Percentiles rank a stretch among this genome's conserved stretches.
Conservation (phyloP, 1,140 invertebrate species). For the Zaprionus lachaisei region DNA sequence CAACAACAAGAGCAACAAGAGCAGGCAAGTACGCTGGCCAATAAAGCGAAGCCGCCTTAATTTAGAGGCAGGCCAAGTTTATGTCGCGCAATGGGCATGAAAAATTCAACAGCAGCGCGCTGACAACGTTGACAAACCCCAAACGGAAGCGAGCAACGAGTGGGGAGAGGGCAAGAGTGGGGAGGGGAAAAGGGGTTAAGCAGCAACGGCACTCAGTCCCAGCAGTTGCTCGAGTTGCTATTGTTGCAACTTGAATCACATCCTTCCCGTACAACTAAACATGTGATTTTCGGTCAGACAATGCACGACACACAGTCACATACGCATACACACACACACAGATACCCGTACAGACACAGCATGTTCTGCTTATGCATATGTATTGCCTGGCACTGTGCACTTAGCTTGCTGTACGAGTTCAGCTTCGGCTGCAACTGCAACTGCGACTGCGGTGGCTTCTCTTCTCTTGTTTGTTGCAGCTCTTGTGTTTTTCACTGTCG, state of each 20-base stretch:
- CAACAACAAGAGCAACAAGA: conserved; percentile 16
- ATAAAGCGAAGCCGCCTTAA: conserved; percentile 71
- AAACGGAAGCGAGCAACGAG: neutral
- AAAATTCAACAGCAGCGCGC: conserved; percentile 72
- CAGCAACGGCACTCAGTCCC: conserved; percentile 13
- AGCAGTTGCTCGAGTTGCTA: conserved; percentile 37
- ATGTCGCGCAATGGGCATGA: conserved; percentile 70
- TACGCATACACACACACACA: neutral
- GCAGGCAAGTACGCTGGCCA: conserved; percentile 51
- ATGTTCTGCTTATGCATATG: conserved; percentile 35
- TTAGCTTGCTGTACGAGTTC: conserved; percentile 64
- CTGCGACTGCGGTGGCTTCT: conserved; percentile 2
- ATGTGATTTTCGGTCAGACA: conserved; percentile 81
- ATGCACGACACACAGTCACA: conserved; percentile 41
- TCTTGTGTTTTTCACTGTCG: conserved; percentile 33
- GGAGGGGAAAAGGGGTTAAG: neutral
- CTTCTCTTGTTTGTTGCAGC: conserved; percentile 22
- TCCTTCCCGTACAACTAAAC: conserved; percentile 81
- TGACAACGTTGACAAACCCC: conserved; percentile 46
- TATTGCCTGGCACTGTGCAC: conserved; percentile 45
- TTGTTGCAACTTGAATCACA: conserved; percentile 80
- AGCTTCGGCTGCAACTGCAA: neutral
- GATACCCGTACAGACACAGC: neutral
- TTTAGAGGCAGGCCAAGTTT: conserved; percentile 68
- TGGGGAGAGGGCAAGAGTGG: neutral